phyloP scores from a whole-genome alignment of 1,140 invertebrate genomes.

The Chionoecetes opilio region DNA sequence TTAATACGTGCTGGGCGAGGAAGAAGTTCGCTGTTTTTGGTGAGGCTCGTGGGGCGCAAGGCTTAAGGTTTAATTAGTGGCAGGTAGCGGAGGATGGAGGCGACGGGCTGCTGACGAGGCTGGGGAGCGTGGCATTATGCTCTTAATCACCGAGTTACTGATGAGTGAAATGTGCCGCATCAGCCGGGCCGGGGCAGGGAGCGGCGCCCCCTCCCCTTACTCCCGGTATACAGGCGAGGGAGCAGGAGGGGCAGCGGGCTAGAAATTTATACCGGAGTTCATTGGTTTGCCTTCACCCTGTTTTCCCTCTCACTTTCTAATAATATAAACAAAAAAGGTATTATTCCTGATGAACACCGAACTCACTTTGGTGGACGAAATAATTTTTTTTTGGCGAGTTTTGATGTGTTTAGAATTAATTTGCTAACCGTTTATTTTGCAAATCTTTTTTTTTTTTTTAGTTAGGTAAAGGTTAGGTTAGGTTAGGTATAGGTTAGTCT shows the following conservation, averaged over 20 bases:
- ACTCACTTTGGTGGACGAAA: too few relatives aligned
- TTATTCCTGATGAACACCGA: too few relatives aligned
- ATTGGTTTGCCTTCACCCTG: not conserved
- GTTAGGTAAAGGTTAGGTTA: too few relatives aligned
- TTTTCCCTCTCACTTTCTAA: not conserved
- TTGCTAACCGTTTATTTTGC: too few relatives aligned
- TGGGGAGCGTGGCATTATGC: not conserved
- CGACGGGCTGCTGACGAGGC: not conserved
- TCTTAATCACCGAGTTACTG: conserved; percentile 18
- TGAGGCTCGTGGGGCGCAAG: not conserved
- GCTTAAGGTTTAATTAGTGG: not conserved
- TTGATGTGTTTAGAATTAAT: too few relatives aligned
- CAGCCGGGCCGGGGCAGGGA: not conserved
- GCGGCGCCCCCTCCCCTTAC: not conserved
- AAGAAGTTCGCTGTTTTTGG: not conserved
- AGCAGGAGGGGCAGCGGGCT: not conserved
- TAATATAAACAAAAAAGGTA: too few relatives aligned
- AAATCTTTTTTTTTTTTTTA: too few relatives aligned
- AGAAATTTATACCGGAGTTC: not conserved
- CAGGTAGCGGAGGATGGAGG: not conserved
- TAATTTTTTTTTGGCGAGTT: too few relatives aligned
- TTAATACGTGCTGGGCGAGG: not conserved
- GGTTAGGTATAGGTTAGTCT: too few relatives aligned
- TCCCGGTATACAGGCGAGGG: not conserved
- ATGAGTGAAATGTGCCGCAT: not conserved